Evolutionary conservation across 1,140 invertebrate genomes (phyloP), one percentile per base, ranked within the genome.

Genomic region (Zaprionus lachaisei): DNA sequence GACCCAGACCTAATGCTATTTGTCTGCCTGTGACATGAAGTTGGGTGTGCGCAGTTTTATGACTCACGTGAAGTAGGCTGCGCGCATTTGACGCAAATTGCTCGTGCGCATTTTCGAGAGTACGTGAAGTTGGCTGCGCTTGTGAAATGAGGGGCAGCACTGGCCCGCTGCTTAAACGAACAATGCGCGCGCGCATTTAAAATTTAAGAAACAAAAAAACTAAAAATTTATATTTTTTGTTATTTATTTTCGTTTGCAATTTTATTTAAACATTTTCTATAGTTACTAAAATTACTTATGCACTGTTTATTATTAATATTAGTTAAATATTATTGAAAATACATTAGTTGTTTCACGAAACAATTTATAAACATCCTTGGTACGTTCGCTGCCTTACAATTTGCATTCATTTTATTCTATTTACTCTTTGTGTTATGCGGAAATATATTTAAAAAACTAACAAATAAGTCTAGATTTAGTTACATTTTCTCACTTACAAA

Each of bases 251-350:
- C 72, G 83, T 91, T 90, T 86, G 79, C 89, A 91, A 86, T 86
- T 91, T 89, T 84, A 92, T 92, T 92, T 83, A 92, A 92, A 92
- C 91, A 92, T 92, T 92, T 91, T 92, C 91, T 92, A 92, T 92
- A 91, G 85, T 92, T 92, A 92, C 91, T 92, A 92, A 92, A 92
- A 89, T 92, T 92, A 92, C 82, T 92, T 92, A 92, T 92, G 79
- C 69, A 85, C 86, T 90, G 85, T 81, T 84, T 84, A 80, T 89
- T 79, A 87, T 81, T 91, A 82, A 91, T 91, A 84, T 91, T 91
- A 83, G 85, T 91, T 91, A 87, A 91, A 84, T 89, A 91, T 90
- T 90, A 90, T 90, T 90, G 85, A 90, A 90, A 90, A 90, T 89
- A 89, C 85, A 90, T 90, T 90, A 90, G 85, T 90, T 90, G 82